These are phyloP conservation scores for Festucalex cinctus DNA, from an alignment of 2,113 vertebrate species.

Conservation along the genomic window DNA sequence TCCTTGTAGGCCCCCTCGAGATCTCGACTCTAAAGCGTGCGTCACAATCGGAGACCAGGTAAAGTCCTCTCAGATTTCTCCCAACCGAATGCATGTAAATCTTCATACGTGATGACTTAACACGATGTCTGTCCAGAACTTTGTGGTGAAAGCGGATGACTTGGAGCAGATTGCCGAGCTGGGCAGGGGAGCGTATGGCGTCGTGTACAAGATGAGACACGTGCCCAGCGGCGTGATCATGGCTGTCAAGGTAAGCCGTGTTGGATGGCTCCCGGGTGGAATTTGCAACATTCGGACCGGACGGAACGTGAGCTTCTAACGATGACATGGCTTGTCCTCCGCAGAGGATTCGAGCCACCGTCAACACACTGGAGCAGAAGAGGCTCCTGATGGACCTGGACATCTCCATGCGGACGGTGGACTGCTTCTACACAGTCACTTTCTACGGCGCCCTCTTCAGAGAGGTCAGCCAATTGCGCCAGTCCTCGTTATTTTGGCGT, in stretches of 20 bases:
- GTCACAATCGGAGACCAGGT: conserved; percentile 96
- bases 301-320: too few species aligned
- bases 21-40: conserved; percentile 93
- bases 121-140: conserved; percentile 78
- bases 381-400: conserved; percentile 98
- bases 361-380: conserved; percentile 98
- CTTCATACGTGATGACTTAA: not conserved
- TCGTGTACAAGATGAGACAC: conserved; percentile 97
- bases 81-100: not conserved
- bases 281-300: too few species aligned
- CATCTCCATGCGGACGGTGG: conserved; percentile 97
- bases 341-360: conserved; percentile 93
- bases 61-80: conserved; percentile 17
- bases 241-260: conserved; percentile 92
- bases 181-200: conserved; percentile 93
- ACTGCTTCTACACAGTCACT: conserved; percentile 95
- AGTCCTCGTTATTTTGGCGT: not conserved
- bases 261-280: not conserved
- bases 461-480: conserved; percentile 79
- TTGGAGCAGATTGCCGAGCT: conserved; percentile 91
- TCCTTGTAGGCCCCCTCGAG: conserved; percentile 84
- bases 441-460: conserved; percentile 98
- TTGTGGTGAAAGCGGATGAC: conserved; percentile 97
- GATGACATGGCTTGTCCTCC: conserved; percentile 7
- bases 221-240: conserved; percentile 94